Conservation (phyloP, 2,113 vertebrate genomes). For the Oostethus manadensis region DNA sequence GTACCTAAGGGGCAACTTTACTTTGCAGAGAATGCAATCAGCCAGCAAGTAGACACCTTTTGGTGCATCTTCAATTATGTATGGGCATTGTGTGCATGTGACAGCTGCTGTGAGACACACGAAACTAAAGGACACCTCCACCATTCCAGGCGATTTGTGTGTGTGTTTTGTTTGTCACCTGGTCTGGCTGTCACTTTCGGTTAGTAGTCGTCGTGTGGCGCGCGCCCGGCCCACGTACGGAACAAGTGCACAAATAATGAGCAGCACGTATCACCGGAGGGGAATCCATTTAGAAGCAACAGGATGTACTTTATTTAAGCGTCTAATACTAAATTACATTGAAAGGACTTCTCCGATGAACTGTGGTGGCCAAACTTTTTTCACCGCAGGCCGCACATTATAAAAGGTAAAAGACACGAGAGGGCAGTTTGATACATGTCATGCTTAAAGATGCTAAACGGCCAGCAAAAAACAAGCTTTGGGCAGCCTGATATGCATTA, state of each 20-base stretch:
- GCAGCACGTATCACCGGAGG: constrained; percentile 1
- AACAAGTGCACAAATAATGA: constrained; percentile 28
- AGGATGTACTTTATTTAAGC: neutral
- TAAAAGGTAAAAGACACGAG: too few species aligned
- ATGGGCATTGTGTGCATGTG: constrained; percentile 35
- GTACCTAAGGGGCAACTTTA: neutral
- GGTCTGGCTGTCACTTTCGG: constrained; percentile 40
- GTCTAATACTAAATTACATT: neutral
- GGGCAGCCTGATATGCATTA: too few species aligned
- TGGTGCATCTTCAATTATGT: constrained; percentile 54
- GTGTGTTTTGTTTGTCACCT: constrained; percentile 34
- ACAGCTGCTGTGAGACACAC: constrained; percentile 49
- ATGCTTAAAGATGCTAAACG: too few species aligned
- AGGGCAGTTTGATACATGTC: too few species aligned
- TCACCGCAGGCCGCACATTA: too few species aligned
- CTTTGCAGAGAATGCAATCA: constrained; percentile 23
- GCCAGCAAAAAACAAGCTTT: too few species aligned
- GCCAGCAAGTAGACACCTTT: constrained; percentile 41
- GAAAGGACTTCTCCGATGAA: neutral
- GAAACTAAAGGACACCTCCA: constrained; percentile 54
- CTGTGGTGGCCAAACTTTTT: too few species aligned
- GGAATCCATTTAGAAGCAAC: neutral
- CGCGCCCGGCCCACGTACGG: constrained; percentile 30
- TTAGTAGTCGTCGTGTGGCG: constrained; percentile 31
- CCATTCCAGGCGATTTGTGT: constrained; percentile 30